phyloP scores from a whole-genome alignment of 2,797 vertebrate species.

The Lithobates pipiens region DNA sequence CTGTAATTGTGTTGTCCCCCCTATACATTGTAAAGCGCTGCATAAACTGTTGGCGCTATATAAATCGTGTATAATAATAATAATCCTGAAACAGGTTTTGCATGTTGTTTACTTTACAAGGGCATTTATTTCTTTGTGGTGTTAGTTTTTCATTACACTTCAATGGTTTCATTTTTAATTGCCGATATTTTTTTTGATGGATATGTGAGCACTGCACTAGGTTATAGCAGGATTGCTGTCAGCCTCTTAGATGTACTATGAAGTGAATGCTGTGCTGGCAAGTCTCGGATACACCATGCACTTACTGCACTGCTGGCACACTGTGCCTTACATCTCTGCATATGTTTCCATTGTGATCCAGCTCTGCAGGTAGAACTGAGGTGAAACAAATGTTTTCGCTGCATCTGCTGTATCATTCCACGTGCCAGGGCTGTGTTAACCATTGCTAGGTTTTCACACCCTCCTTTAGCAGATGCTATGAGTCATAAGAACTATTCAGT shows the following conservation, averaged over 20 bases:
- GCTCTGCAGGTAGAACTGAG: constrained; percentile 16
- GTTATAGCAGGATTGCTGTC: background rate
- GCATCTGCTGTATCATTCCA: constrained; percentile 13
- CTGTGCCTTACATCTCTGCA: background rate
- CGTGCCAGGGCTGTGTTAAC: background rate
- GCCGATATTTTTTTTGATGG: too few species aligned
- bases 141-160: too few species aligned
- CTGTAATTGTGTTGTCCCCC: too few species aligned
- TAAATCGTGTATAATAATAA: too few species aligned
- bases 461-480: background rate
- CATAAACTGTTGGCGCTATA: too few species aligned
- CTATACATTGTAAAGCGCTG: too few species aligned
- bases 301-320: background rate
- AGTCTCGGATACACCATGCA: background rate
- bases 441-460: constrained; percentile 6
- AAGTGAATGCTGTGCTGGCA: background rate
- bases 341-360: background rate
- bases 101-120: background rate
- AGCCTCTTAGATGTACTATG: background rate
- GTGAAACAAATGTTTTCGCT: constrained; percentile 29
- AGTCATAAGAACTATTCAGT: background rate
- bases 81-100: too few species aligned
- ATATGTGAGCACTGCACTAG: background rate
- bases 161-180: too few species aligned
- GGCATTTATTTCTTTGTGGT: too few species aligned